Evolutionary conservation across 2,797 vertebrate species (phyloP), one percentile per base, ranked within the genome.

Genomic region (Thunnus albacares): DNA sequence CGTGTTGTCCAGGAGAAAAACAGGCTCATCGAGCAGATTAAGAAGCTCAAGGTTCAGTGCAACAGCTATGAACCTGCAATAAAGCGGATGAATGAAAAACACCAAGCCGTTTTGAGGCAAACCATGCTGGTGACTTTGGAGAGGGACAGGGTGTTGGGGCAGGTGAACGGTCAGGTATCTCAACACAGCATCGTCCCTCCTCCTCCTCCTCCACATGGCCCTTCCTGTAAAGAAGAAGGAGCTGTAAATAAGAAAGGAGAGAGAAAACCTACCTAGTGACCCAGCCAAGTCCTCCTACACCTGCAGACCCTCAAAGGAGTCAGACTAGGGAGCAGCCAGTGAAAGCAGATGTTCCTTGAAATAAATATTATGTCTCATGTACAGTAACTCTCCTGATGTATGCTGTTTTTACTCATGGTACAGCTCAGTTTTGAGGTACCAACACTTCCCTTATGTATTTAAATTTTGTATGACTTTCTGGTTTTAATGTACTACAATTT

Each of bases 1-100:
- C 95, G 95, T 33, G 88, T 96, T 3, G 70, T 95, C 13, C 97
- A 97, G 89, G 97, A 99, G 91, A 98, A 96, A 82, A 95, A 94
- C 82, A 92, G 85, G 55, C 93, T 99, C 24, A 90, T 96, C 38
- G 92, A 90, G 89, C 97, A 97, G 62, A 93, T 97, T 13, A 96
- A 94, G 86, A 97, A 94, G 79, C 90, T 99, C 52, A 97, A 96
- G 89, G 73, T 89, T 43, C 96, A 97, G 89, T 97, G 97, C 86
- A 90, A 93, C 51, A 93, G 93, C 1, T 96, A 95, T 51, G 96
- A 97, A 71, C 94, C 96, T 4, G 84, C 90, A 12, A 70, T 98
- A 12, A 96, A 92, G 80, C 87, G 96, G 58, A 83, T 98, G 84
- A 94, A 91, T 68, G 97, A 97, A 38, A 99, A 97, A 81, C 97